Conservation (phyloP, 2,797 vertebrate species). For the Phalanger gymnotis region DNA sequence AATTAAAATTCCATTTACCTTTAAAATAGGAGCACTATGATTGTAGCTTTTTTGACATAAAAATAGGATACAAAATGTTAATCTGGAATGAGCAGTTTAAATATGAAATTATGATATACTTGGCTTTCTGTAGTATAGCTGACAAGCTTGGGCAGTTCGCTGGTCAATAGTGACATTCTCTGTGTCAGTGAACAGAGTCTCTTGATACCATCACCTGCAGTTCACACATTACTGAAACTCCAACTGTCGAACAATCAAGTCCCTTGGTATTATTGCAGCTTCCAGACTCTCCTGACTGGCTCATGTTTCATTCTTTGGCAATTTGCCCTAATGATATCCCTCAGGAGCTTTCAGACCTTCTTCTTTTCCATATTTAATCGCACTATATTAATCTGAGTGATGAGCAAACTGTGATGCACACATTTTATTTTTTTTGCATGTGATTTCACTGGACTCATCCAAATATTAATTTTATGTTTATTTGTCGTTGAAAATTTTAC, state of each 20-base stretch:
- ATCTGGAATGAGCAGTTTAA: slow-evolving; percentile 80
- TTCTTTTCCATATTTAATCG: slow-evolving; percentile 96
- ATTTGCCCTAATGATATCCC: slow-evolving; percentile 99
- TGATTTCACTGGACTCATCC: slow-evolving; percentile 38
- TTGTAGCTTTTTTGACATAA: slow-evolving; percentile 68
- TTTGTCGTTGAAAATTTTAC: slow-evolving; percentile 52
- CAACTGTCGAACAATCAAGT: slow-evolving; percentile 91
- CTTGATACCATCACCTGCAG: slow-evolving; percentile 88
- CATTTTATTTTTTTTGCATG: slow-evolving; percentile 65
- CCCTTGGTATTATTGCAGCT: slow-evolving; percentile 91
- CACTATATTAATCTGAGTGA: slow-evolving; percentile 95
- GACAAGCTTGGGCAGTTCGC: slow-evolving; percentile 88
- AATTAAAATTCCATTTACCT: slow-evolving; percentile 76
- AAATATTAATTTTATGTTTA: slow-evolving; percentile 46
- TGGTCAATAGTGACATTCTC: slow-evolving; percentile 95
- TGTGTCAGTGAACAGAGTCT: slow-evolving; percentile 93
- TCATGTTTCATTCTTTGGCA: slow-evolving; percentile 99
- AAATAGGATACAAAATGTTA: slow-evolving; percentile 77
- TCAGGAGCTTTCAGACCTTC: slow-evolving; percentile 94
- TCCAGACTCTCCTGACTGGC: slow-evolving; percentile 95
- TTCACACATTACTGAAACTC: slow-evolving; percentile 93
- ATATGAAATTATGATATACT: slow-evolving; percentile 83
- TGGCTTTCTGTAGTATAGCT: slow-evolving; percentile 84
- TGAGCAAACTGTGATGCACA: slow-evolving; percentile 84
- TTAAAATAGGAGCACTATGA: slow-evolving; percentile 61